phyloP scores from a whole-genome alignment of 2,797 vertebrate genomes.

The Octomys mimax region DNA sequence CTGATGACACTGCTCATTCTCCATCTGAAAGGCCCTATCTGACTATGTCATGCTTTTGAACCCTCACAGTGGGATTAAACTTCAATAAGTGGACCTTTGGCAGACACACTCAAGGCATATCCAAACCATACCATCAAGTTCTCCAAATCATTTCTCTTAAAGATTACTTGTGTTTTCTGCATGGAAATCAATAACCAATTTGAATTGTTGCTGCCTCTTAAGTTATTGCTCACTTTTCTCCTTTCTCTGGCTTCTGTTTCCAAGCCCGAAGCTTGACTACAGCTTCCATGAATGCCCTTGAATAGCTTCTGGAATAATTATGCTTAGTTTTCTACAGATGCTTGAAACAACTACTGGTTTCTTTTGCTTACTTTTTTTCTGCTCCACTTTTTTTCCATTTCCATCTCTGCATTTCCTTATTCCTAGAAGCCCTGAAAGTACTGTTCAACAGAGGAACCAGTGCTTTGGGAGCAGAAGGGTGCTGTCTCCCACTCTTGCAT shows the following conservation, averaged over 20 bases:
- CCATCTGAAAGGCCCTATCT: neutral
- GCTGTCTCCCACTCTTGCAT: neutral
- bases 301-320: neutral
- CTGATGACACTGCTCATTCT: neutral
- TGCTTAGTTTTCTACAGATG: accelerated
- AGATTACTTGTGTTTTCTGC: constrained; percentile 1
- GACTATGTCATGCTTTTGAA: neutral
- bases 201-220: neutral
- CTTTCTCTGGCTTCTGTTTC: neutral
- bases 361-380: neutral
- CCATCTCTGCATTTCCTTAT: neutral
- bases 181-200: neutral
- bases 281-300: neutral
- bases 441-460: neutral
- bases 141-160: constrained; percentile 24
- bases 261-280: neutral
- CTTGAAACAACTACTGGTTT: neutral
- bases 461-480: neutral
- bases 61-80: neutral
- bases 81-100: neutral
- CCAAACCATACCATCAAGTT: neutral
- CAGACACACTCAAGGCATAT: neutral
- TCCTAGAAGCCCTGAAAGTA: neutral
- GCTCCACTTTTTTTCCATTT: neutral
- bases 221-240: neutral